Percentiles rank a stretch among this genome's conserved stretches.
Conservation (phyloP, 2,113 vertebrate species). For the Anarrhichthys ocellatus region DNA sequence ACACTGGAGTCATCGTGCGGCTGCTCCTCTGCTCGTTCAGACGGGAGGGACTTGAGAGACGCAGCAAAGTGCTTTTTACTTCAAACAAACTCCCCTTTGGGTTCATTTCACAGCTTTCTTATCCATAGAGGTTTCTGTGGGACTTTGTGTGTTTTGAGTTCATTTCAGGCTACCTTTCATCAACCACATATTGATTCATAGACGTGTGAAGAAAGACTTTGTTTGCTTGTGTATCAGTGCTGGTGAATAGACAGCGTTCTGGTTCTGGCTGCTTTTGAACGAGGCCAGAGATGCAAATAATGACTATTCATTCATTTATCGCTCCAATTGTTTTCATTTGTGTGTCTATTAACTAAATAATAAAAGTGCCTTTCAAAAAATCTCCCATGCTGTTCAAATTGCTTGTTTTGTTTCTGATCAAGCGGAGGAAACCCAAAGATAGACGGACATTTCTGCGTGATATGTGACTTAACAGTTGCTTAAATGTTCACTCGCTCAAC, state of each 20-base stretch:
- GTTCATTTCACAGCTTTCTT: conserved; percentile 28
- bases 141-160: neutral
- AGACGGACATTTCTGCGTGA: neutral
- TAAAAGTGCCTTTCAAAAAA: neutral
- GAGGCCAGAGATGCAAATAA: neutral
- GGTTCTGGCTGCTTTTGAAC: neutral
- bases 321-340: neutral
- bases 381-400: neutral
- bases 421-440: neutral
- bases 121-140: conserved; percentile 8
- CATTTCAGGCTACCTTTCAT: conserved; percentile 17
- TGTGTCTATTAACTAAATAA: neutral
- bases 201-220: conserved; percentile 10
- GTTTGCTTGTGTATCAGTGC: conserved; percentile 5
- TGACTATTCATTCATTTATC: neutral
- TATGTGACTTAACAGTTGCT: neutral
- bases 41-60: neutral
- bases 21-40: conserved; percentile 8
- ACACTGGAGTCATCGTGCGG: neutral
- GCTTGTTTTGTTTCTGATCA: neutral
- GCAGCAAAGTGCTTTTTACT: conserved; percentile 19
- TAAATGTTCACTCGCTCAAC: neutral
- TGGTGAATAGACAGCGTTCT: neutral
- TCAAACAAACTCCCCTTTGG: conserved; percentile 38
- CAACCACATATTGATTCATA: conserved; percentile 37